Conservation (phyloP, 2,113 vertebrate species). For the Gallinago undulata region DNA sequence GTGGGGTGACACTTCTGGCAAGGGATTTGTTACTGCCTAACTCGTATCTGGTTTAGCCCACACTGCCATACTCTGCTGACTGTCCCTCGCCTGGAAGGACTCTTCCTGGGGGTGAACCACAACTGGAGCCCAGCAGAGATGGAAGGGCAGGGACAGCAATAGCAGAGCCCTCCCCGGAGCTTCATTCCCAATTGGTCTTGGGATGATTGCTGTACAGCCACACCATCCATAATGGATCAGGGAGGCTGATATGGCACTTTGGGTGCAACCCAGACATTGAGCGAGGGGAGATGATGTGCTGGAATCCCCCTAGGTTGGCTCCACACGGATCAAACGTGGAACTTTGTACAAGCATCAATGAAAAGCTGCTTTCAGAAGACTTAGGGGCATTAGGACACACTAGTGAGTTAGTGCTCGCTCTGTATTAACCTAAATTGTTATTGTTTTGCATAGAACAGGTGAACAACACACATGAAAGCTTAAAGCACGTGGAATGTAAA, state of each 20-base stretch:
- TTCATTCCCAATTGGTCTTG: rapidly evolving
- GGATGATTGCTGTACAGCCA: neutral
- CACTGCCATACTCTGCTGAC: rapidly evolving
- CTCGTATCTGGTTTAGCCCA: rapidly evolving
- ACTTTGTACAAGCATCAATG: neutral
- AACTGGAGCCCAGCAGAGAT: neutral
- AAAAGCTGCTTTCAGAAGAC: neutral
- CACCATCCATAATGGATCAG: rapidly evolving
- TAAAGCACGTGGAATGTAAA: too few species aligned
- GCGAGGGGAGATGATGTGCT: neutral
- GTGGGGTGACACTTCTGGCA: neutral
- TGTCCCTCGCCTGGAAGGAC: neutral
- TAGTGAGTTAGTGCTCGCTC: neutral
- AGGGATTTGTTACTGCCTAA: neutral
- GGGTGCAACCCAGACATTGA: neutral
- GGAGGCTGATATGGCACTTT: rapidly evolving
- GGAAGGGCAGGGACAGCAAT: neutral
- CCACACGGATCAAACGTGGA: neutral
- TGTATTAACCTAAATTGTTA: rapidly evolving
- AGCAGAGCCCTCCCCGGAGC: neutral
- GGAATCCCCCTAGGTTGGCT: neutral
- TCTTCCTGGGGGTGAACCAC: neutral
- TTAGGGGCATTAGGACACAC: too few species aligned
- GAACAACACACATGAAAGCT: rapidly evolving
- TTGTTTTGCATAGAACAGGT: neutral